These are phyloP conservation scores for Myoxocephalus aenaeus DNA, from an alignment of 2,797 vertebrate species.

Conservation along the genomic window DNA sequence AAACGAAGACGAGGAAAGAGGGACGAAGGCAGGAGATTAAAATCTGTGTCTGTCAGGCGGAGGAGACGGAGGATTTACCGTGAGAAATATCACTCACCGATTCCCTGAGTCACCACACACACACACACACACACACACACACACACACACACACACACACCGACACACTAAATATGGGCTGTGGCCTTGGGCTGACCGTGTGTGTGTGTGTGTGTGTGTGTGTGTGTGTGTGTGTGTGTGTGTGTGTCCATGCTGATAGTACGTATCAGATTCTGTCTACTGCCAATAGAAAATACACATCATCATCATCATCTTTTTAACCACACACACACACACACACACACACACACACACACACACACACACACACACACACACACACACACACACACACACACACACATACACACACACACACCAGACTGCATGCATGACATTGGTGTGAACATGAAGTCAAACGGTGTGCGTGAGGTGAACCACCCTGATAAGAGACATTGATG, in stretches of 20 bases:
- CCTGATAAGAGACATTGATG: constrained; percentile 25
- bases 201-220: neutral
- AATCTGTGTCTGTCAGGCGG: constrained; percentile 49
- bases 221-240: neutral
- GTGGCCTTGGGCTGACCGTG: neutral
- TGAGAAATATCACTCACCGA: constrained; percentile 40
- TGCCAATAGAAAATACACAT: neutral
- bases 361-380: neutral
- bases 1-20: neutral
- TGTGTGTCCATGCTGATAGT: constrained; percentile 14
- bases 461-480: constrained; percentile 2
- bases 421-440: too few relatives aligned
- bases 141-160: too few relatives aligned
- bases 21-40: constrained; percentile 41
- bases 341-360: neutral
- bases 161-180: neutral
- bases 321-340: neutral
- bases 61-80: constrained; percentile 40
- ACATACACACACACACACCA: neutral
- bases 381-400: constrained; percentile 4
- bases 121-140: constrained; percentile 4
- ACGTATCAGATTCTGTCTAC: neutral
- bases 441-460: too few relatives aligned
- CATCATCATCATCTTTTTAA: too few relatives aligned
- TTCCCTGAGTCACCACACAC: too few relatives aligned